Evolutionary conservation across 1,140 invertebrate genomes (phyloP).

Genomic region (Ostrea denselamellosa): DNA sequence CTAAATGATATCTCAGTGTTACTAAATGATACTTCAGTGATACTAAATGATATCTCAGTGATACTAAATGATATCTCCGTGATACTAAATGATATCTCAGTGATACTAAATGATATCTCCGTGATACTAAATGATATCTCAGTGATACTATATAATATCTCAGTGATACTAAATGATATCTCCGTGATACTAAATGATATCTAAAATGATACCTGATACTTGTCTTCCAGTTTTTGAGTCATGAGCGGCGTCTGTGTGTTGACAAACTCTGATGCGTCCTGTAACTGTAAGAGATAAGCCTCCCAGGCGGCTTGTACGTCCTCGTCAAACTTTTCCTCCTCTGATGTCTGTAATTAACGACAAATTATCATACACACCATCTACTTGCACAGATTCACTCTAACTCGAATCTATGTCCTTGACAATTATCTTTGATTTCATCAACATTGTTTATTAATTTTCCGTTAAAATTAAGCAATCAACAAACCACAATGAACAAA

Average conservation of each 20-base stretch:
- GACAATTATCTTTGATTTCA: too few relatives aligned
- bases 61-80: neutral
- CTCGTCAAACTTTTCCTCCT: conserved; percentile 76
- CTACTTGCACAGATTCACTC: too few relatives aligned
- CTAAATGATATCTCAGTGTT: neutral
- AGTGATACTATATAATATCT: neutral
- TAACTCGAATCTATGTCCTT: too few relatives aligned
- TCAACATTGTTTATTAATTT: too few relatives aligned
- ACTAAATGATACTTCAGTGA: neutral
- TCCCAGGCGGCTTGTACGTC: conserved; percentile 74
- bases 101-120: neutral
- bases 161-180: neutral
- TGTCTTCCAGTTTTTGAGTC: conserved; percentile 72
- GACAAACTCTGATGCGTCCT: conserved; percentile 76
- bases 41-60: neutral
- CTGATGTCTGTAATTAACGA: conserved; percentile 58
- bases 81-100: neutral
- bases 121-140: neutral
- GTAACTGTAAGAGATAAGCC: conserved; percentile 75
- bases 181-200: neutral
- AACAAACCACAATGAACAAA: too few relatives aligned
- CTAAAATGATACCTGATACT: conserved; percentile 69
- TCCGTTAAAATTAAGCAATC: too few relatives aligned
- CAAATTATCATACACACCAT: neutral
- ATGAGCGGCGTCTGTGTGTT: conserved; percentile 77